These are phyloP conservation scores for Oncorhynchus kisutch DNA, from an alignment of 2,113 vertebrate species.

Conservation along the genomic window DNA sequence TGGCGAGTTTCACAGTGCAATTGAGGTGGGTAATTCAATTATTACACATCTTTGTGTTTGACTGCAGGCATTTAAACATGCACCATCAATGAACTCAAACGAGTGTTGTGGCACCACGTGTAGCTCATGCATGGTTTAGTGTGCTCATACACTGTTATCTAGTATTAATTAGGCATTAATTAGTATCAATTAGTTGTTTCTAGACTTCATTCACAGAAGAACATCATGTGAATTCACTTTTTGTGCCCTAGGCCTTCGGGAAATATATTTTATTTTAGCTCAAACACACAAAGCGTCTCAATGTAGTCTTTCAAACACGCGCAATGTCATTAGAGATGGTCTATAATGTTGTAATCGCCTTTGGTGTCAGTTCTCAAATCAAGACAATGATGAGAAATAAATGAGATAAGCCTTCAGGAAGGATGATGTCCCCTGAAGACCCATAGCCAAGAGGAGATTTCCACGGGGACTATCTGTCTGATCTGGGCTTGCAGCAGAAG, in stretches of 20 bases:
- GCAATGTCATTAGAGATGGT: too few relatives aligned
- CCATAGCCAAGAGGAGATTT: too few relatives aligned
- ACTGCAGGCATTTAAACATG: slow-evolving; percentile 34
- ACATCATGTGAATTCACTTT: slow-evolving; percentile 63
- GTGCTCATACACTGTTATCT: slow-evolving; percentile 36
- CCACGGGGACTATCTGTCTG: too few relatives aligned
- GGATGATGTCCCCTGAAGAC: too few relatives aligned
- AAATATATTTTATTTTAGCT: slow-evolving; percentile 47
- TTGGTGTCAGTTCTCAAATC: too few relatives aligned
- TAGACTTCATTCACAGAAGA: slow-evolving; percentile 34
- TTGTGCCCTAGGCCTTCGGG: slow-evolving; percentile 57
- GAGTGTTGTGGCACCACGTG: slow-evolving; percentile 38
- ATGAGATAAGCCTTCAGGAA: not conserved
- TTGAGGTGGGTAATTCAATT: slow-evolving; percentile 36
- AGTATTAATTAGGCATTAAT: too few relatives aligned
- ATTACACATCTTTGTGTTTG: slow-evolving; percentile 54
- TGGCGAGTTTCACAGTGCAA: slow-evolving; percentile 19
- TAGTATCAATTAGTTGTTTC: slow-evolving; percentile 40
- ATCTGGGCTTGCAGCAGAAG: too few relatives aligned
- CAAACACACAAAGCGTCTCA: slow-evolving; percentile 47
- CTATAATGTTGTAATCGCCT: too few relatives aligned
- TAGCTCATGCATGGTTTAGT: slow-evolving; percentile 61
- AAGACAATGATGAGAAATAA: too few relatives aligned
- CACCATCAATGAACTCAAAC: slow-evolving; percentile 8
- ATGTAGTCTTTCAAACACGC: not conserved